phyloP scores from a whole-genome alignment of 2,797 vertebrate species.

The Argyrosomus regius region DNA sequence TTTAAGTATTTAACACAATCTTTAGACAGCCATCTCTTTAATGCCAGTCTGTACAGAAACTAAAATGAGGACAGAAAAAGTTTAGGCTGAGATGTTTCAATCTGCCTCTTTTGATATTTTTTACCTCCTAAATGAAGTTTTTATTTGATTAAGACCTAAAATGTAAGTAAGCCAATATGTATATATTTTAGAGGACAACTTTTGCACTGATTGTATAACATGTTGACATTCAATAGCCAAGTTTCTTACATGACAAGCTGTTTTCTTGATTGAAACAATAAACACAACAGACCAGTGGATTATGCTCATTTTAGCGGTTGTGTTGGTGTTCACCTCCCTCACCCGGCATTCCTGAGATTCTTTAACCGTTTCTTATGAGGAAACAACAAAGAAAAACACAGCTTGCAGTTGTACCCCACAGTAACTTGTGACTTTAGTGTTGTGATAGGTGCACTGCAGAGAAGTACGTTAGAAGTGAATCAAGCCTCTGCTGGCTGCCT shows the following conservation, averaged over 20 bases:
- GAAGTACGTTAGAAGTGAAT: constrained; percentile 16
- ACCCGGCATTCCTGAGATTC: constrained; percentile 55
- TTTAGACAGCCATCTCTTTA: constrained; percentile 17
- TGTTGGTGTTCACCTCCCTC: constrained; percentile 29
- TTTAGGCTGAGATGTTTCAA: constrained; percentile 10
- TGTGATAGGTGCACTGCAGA: constrained; percentile 40
- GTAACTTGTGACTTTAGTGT: constrained; percentile 19
- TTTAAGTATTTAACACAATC: constrained; percentile 25
- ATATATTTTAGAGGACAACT: constrained; percentile 18
- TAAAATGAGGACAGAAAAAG: neutral
- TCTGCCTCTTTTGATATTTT: constrained; percentile 48
- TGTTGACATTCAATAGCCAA: constrained; percentile 21
- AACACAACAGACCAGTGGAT: constrained; percentile 54
- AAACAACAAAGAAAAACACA: constrained; percentile 35
- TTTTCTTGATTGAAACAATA: constrained; percentile 67
- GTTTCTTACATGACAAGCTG: constrained; percentile 35
- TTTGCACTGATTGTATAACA: constrained; percentile 37
- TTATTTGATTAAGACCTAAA: too few relatives aligned
- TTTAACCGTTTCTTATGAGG: constrained; percentile 33
- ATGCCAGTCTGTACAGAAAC: constrained; percentile 21
- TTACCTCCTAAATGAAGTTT: constrained; percentile 52
- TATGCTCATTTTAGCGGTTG: constrained; percentile 34
- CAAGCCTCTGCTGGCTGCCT: constrained; percentile 23
- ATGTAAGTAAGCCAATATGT: too few relatives aligned
- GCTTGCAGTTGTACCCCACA: constrained; percentile 33